Base-by-base conservation (phyloP, 2,113 vertebrate species). In the Romanogobio albipinnatus region DNA sequence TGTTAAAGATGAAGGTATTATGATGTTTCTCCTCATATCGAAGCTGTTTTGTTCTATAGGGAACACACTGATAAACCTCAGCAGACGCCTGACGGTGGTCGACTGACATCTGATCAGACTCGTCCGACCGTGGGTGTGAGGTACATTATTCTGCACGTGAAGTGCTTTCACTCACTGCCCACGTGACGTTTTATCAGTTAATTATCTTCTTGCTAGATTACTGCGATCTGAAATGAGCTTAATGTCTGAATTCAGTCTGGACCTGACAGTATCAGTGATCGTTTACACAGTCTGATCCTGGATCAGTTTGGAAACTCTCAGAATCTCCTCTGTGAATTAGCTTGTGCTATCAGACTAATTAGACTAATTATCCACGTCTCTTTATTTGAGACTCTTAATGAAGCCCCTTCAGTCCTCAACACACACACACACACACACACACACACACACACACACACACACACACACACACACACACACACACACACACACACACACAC, bases 271-370 rank as follows among this genome's bases (percentile, higher is more conserved):
- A 66, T 33, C 62, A 15, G 26, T 8, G 62, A 66, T 66, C 26
- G 33, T 66, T 66, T 66, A 29, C 62, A 66, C 62, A 66, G 62
- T 36, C 74, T 36, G 26, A 76, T 56, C 49, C 53, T 11, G 24
- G 24, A 75, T 26, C 24, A 51, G 24, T 75, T 75, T 75, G n/a
- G 13, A 51, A 26, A 47, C 43, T 51, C 73, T 51, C 7, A 29
- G 53, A 24, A 64, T 84, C 75, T 76, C 22, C 83, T 88, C 83
- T 0, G 13, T 62, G 87, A 89, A 86, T 90, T 86, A 64, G 24
- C 11, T 22, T 75, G 87, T 83, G 82, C 86, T 79, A 85, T 87
- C 77, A 85, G 85, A 89, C 85, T 89, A 93, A 92, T 91, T 91
- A 92, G 89, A 36, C 4, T 36, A 36, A 36, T 36, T 36, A 36